Evolutionary conservation across 2,888 invertebrate species (phyloP).

Genomic region (Pocota personata): DNA sequence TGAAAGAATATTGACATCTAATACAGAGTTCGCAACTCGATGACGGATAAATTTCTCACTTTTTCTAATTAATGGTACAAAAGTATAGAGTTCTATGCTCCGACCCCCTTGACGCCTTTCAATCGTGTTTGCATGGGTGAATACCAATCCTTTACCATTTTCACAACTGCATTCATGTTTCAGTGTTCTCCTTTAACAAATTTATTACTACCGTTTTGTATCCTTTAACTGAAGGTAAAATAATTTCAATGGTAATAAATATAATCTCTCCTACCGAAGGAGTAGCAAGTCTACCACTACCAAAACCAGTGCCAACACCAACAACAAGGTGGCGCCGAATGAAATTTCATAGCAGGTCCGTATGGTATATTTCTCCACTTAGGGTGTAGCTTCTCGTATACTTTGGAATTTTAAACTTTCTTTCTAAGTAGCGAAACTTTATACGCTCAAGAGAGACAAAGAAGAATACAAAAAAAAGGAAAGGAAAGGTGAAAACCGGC

Average conservation of each 20-base stretch:
- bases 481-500: conserved; percentile 1
- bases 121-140: background rate
- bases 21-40: background rate
- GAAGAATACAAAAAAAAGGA: background rate
- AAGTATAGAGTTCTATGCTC: background rate
- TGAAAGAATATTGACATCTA: background rate
- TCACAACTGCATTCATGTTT: conserved; percentile 56
- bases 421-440: conserved; percentile 60
- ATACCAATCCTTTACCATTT: conserved; percentile 22
- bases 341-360: conserved; percentile 20
- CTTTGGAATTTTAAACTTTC: conserved; percentile 60
- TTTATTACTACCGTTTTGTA: conserved; percentile 66
- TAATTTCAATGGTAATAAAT: conserved; percentile 65
- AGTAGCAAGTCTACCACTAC: background rate
- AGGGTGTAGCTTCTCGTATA: conserved; percentile 31
- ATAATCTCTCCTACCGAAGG: conserved; percentile 30
- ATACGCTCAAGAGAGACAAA: conserved; percentile 23
- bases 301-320: background rate
- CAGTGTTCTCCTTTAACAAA: conserved; percentile 53
- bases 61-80: conserved; percentile 29
- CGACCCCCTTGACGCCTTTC: background rate
- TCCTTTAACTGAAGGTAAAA: conserved; percentile 53
- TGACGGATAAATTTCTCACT: conserved; percentile 5
- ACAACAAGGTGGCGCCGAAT: conserved; percentile 7
- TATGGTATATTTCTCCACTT: conserved; percentile 24